phyloP scores from a whole-genome alignment of 2,797 vertebrate species.

The Danio tinwini region DNA sequence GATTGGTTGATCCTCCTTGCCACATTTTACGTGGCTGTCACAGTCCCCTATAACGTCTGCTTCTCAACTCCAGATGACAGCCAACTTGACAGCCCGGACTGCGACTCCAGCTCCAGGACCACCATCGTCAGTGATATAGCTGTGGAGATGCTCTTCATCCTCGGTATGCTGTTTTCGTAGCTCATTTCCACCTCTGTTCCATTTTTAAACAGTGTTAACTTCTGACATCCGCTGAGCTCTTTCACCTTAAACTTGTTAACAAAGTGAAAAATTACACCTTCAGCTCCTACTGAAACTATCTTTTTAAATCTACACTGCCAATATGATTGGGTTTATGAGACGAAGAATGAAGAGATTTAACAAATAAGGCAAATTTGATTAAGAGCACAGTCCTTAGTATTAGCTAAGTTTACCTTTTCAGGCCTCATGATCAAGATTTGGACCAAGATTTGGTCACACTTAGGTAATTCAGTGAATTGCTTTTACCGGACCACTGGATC shows the following conservation, averaged over 20 bases:
- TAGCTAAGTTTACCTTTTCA: no score
- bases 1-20: slow-evolving; percentile 95
- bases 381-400: no score
- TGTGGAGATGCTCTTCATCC: slow-evolving; percentile 96
- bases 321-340: neutral
- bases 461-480: no score
- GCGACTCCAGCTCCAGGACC: slow-evolving; percentile 79
- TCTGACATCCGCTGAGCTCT: neutral
- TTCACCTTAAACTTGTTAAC: slow-evolving; percentile 45
- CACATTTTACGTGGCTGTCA: slow-evolving; percentile 94
- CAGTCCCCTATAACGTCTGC: slow-evolving; percentile 94
- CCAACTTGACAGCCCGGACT: slow-evolving; percentile 72
- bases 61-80: slow-evolving; percentile 80
- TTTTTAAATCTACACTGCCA: neutral
- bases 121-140: slow-evolving; percentile 91
- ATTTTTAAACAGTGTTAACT: slow-evolving; percentile 32
- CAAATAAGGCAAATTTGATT: no score
- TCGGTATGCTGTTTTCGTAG: slow-evolving; percentile 75
- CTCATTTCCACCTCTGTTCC: neutral
- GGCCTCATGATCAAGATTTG: no score
- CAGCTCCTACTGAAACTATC: neutral
- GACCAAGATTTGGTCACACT: no score
- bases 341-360: neutral
- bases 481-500: no score
- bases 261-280: slow-evolving; percentile 41